These are phyloP conservation scores for Callosobruchus maculatus DNA, from an alignment of 2,888 invertebrate species.

Conservation along the genomic window DNA sequence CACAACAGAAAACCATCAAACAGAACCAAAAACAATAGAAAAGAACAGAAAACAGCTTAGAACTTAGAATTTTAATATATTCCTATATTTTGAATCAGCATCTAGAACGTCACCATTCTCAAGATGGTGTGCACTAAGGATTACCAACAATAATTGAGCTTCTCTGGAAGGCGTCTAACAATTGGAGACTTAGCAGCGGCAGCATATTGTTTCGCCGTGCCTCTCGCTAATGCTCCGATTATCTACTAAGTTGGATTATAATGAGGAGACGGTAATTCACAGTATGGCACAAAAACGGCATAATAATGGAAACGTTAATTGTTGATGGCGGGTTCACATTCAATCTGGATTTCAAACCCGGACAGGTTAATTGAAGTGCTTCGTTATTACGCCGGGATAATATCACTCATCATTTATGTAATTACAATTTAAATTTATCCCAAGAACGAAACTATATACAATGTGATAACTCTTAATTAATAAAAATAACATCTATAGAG, in stretches of 20 bases:
- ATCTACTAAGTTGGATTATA: not conserved
- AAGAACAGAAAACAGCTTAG: no score
- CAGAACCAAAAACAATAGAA: no score
- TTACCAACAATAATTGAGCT: not conserved
- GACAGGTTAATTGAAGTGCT: no score
- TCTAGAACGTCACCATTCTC: not conserved
- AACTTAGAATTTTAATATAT: no score
- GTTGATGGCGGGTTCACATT: not conserved
- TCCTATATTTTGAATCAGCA: not conserved
- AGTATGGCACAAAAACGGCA: not conserved
- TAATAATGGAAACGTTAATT: not conserved
- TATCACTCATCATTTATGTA: no score
- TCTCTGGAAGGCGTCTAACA: not conserved
- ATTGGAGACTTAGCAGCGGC: not conserved
- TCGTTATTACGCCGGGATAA: no score
- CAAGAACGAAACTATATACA: no score
- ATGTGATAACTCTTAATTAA: no score
- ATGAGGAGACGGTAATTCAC: not conserved
- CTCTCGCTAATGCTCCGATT: not conserved
- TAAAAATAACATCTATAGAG: no score
- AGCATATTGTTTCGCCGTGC: not conserved
- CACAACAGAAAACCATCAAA: no score
- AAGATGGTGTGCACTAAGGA: not conserved
- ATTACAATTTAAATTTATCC: no score
- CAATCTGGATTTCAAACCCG: not conserved